Evolutionary conservation across 2,888 invertebrate genomes (phyloP).

Genomic region (Mongoloraphidia duomilia): DNA sequence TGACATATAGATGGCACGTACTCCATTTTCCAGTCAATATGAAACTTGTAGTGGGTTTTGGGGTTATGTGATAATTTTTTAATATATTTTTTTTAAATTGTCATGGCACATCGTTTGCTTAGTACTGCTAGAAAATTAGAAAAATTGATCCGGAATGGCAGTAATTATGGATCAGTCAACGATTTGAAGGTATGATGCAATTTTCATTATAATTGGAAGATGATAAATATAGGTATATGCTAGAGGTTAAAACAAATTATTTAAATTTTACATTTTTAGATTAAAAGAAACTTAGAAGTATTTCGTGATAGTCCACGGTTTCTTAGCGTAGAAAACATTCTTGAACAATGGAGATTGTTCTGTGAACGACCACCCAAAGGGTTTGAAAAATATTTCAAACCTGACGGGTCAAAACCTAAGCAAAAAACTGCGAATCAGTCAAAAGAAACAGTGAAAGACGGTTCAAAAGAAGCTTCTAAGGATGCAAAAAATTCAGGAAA

Average conservation of each 20-base stretch:
- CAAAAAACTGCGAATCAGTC: conserved; percentile 17
- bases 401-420: conserved; percentile 32
- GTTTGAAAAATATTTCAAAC: conserved; percentile 83
- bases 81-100: conserved; percentile 2
- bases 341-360: conserved; percentile 39
- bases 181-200: conserved; percentile 1
- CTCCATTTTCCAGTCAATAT: too few relatives aligned
- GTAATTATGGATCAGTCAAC: not conserved
- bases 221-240: not conserved
- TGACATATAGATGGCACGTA: too few relatives aligned
- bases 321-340: conserved; percentile 8
- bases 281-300: not conserved
- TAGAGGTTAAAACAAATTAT: not conserved
- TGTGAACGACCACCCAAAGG: conserved; percentile 81
- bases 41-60: not conserved
- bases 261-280: not conserved
- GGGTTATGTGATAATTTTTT: not conserved
- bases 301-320: not conserved
- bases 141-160: conserved; percentile 3
- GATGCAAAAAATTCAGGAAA: conserved; percentile 20
- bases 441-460: conserved; percentile 29
- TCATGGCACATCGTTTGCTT: conserved; percentile 6
- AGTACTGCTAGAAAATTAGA: not conserved
- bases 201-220: not conserved
- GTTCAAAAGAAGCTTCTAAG: conserved; percentile 24